Conservation (phyloP, 1,140 invertebrate species). For the Rhagoletis zephyria region DNA sequence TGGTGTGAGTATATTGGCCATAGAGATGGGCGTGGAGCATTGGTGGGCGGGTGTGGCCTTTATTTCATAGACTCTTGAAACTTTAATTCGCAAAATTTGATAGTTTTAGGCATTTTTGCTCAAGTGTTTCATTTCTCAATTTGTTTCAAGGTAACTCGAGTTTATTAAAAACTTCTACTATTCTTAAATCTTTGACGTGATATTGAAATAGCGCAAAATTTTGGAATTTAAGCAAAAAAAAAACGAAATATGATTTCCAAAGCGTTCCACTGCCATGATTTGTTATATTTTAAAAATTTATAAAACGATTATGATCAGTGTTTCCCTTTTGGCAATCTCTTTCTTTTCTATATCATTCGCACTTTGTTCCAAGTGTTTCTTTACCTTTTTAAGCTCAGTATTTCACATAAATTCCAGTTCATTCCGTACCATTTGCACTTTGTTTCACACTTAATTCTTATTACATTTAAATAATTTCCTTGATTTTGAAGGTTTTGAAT, state of each 20-base stretch:
- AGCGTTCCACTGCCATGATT: slow-evolving; percentile 24
- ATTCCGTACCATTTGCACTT: not conserved
- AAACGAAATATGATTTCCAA: slow-evolving; percentile 24
- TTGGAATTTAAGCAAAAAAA: not conserved
- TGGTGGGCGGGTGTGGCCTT: too few species aligned
- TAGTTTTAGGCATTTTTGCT: not conserved
- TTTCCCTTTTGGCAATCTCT: too few species aligned
- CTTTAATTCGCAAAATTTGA: too few species aligned
- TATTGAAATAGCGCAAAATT: slow-evolving; percentile 36
- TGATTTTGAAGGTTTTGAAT: not conserved
- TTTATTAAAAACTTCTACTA: too few species aligned
- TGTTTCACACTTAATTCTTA: not conserved
- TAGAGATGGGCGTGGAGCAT: not conserved
- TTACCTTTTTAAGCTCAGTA: not conserved
- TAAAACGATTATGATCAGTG: too few species aligned
- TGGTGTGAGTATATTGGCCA: not conserved
- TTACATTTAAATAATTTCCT: not conserved
- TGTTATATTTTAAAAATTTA: not conserved
- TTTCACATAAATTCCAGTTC: not conserved
- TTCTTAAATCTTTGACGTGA: not conserved
- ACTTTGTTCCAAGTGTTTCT: too few species aligned
- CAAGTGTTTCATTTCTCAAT: not conserved
- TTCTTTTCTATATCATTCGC: too few species aligned
- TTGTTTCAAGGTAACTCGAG: not conserved
- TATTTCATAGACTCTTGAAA: not conserved